These are phyloP conservation scores for Coenonympha arcania DNA, from an alignment of 2,888 invertebrate genomes.

Conservation along the genomic window DNA sequence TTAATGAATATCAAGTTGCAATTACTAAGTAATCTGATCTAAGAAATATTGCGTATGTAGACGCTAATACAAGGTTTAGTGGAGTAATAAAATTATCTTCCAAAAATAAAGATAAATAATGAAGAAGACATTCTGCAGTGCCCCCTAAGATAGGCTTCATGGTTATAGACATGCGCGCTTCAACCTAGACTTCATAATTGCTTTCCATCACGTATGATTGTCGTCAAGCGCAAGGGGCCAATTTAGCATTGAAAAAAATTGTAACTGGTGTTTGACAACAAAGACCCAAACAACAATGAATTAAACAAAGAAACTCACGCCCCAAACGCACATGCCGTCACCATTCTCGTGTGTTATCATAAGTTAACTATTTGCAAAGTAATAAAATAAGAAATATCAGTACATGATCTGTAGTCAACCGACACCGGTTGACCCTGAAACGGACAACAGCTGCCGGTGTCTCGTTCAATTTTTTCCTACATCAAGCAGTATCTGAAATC, in stretches of 20 bases:
- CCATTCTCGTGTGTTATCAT: no score
- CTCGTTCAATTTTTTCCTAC: slow-evolving; percentile 41
- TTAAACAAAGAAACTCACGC: no score
- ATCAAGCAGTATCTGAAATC: slow-evolving; percentile 27
- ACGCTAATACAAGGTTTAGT: background rate
- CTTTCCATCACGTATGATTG: no score
- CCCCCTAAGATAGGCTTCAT: no score
- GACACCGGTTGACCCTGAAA: slow-evolving; percentile 68
- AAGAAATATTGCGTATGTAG: background rate
- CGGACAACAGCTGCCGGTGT: slow-evolving; percentile 52
- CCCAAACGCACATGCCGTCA: no score
- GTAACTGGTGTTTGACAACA: no score
- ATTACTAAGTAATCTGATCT: slow-evolving; percentile 11
- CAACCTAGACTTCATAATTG: no score
- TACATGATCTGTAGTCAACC: slow-evolving; percentile 43
- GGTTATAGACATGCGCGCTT: no score
- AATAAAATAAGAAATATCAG: slow-evolving; percentile 54
- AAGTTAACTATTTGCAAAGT: slow-evolving; percentile 35
- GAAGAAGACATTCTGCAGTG: background rate
- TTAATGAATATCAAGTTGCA: slow-evolving; percentile 11
- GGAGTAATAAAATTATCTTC: background rate
- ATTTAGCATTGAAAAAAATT: no score
- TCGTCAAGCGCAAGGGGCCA: no score
- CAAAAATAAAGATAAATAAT: background rate
- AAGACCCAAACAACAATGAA: no score